Evolutionary conservation across 2,113 vertebrate genomes (phyloP).

Genomic region (Brachyhypopomus occidentalis): DNA sequence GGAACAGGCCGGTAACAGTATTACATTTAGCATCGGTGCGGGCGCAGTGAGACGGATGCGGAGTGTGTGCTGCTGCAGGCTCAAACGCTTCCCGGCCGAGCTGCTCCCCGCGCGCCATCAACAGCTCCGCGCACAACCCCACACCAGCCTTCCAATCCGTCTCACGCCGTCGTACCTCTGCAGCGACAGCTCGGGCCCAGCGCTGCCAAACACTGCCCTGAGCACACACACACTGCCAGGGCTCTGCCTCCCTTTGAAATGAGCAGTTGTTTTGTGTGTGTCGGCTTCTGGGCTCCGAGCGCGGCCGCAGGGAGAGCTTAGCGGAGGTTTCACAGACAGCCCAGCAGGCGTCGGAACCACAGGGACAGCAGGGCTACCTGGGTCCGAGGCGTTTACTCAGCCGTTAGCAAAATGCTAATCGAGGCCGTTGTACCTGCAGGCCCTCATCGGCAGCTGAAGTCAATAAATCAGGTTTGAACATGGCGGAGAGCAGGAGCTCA

Average conservation of each 20-base stretch:
- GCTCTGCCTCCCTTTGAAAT: conserved; percentile 20
- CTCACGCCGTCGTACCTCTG: conserved; percentile 50
- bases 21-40: conserved; percentile 55
- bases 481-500: conserved; percentile 71
- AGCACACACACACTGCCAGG: conserved; percentile 19
- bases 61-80: conserved; percentile 30
- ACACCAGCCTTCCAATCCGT: conserved; percentile 58
- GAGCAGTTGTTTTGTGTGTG: conserved; percentile 36
- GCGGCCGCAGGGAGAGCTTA: conserved; percentile 34
- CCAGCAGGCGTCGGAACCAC: conserved; percentile 13
- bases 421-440: conserved; percentile 67
- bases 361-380: conserved; percentile 25
- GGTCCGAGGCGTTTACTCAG: conserved; percentile 61
- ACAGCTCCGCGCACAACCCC: conserved; percentile 48
- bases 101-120: conserved; percentile 38
- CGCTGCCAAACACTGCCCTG: conserved; percentile 33
- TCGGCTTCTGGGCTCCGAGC: conserved; percentile 28
- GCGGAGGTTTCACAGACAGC: conserved; percentile 9
- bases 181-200: conserved; percentile 18
- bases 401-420: conserved; percentile 56
- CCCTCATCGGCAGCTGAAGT: conserved; percentile 70
- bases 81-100: conserved; percentile 50
- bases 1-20: conserved; percentile 50
- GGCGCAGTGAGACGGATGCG: conserved; percentile 48
- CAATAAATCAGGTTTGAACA: conserved; percentile 78